Percentiles rank a stretch among this genome's conserved stretches.
Conservation (phyloP, 2,113 vertebrate species). For the Phocoena phocoena region DNA sequence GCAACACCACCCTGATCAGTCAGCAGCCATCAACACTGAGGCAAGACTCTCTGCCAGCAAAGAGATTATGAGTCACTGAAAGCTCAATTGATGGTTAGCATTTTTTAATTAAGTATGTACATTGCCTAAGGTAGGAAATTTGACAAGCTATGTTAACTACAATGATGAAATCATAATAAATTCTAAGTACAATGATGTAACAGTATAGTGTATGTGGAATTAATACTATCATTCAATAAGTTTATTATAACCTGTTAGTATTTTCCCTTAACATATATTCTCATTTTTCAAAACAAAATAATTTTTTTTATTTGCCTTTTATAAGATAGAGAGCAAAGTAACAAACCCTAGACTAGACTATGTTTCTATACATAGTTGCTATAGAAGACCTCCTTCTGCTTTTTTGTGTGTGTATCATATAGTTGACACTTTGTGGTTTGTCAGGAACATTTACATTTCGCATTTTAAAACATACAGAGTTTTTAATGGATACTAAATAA, state of each 20-base stretch:
- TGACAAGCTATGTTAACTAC: background rate
- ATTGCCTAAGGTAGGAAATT: background rate
- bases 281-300: background rate
- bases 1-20: background rate
- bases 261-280: background rate
- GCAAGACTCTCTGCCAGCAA: background rate
- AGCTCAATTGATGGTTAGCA: background rate
- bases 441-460: background rate
- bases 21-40: background rate
- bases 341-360: background rate
- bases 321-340: background rate
- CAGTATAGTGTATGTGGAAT: background rate
- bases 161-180: background rate
- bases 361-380: background rate
- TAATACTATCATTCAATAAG: background rate
- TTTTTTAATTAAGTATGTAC: background rate
- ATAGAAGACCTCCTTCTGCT: background rate
- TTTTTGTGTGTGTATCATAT: background rate
- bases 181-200: background rate
- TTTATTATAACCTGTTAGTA: background rate
- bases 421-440: background rate
- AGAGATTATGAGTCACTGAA: background rate
- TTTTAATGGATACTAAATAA: background rate
- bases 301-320: background rate
- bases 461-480: background rate